These are phyloP conservation scores for Salarias fasciatus DNA, from an alignment of 2,797 vertebrate genomes.

Conservation along the genomic window DNA sequence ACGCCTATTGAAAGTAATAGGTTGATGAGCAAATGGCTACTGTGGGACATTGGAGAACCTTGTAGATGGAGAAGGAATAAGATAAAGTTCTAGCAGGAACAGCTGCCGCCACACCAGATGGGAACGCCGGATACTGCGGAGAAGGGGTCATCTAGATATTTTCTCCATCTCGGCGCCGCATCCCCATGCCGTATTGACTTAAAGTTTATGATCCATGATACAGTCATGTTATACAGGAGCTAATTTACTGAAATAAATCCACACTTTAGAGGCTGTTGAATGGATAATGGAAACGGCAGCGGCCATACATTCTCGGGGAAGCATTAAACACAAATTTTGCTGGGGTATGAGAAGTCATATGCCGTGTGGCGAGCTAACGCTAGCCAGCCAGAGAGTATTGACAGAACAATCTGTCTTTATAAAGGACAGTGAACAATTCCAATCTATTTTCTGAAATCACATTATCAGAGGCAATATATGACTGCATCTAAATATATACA, in stretches of 20 bases:
- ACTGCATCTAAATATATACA: conserved; percentile 90
- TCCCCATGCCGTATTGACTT: conserved; percentile 91
- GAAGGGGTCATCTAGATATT: conserved; percentile 69
- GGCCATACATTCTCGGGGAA: conserved; percentile 89
- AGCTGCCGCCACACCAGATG: conserved; percentile 81
- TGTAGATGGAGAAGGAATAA: conserved; percentile 82
- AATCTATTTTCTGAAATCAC: conserved; percentile 92
- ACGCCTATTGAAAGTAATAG: conserved; percentile 92
- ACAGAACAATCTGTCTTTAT: conserved; percentile 97
- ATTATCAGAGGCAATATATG: conserved; percentile 94
- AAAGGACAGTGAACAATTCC: conserved; percentile 95
- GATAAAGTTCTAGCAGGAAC: conserved; percentile 88
- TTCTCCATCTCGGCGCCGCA: conserved; percentile 78
- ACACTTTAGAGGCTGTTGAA: conserved; percentile 96
- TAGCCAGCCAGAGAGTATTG: conserved; percentile 91
- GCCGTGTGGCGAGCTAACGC: conserved; percentile 85
- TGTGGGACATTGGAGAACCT: conserved; percentile 80
- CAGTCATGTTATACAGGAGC: conserved; percentile 88
- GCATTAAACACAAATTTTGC: conserved; percentile 91
- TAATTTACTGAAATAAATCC: conserved; percentile 95
- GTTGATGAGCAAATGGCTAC: conserved; percentile 94
- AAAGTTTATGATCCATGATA: conserved; percentile 96
- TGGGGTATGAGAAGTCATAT: conserved; percentile 88
- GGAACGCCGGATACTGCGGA: conserved; percentile 11
- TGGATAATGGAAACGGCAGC: conserved; percentile 91